A percentile compares a stretch with the other conserved stretches of the same genome.
These are phyloP conservation scores for Tragulus kanchil DNA, from an alignment of 2,113 vertebrate species.

Conservation along the genomic window DNA sequence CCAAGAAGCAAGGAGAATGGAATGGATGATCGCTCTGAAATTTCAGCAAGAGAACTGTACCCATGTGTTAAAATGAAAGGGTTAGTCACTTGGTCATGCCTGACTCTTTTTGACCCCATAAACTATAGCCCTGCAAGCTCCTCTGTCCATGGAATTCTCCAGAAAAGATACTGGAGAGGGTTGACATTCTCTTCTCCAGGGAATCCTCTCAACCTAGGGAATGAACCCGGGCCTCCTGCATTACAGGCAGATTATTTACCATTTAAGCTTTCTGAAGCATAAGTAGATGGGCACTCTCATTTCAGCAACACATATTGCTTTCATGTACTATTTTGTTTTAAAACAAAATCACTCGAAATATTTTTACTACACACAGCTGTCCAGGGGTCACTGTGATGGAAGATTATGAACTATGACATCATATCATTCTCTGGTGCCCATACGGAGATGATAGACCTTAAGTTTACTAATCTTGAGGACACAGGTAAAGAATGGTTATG, in stretches of 20 bases:
- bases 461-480: background rate
- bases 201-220: background rate
- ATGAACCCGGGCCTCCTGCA: background rate
- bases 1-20: background rate
- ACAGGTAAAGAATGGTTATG: background rate
- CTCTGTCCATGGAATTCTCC: background rate
- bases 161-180: background rate
- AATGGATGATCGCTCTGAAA: background rate
- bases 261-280: background rate
- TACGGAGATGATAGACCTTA: background rate
- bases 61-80: background rate
- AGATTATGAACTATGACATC: background rate
- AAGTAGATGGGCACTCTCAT: background rate
- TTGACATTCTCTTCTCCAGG: background rate
- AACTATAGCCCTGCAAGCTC: background rate
- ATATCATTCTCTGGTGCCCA: background rate
- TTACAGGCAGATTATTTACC: background rate
- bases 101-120: fast-evolving
- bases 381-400: background rate
- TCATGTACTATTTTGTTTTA: background rate
- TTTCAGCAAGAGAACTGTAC: background rate
- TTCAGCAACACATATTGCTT: background rate
- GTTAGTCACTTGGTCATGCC: fast-evolving
- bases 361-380: background rate
- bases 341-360: no score